Base-by-base conservation (phyloP, 1,140 invertebrate genomes). In the Polypedilum vanderplanki region DNA sequence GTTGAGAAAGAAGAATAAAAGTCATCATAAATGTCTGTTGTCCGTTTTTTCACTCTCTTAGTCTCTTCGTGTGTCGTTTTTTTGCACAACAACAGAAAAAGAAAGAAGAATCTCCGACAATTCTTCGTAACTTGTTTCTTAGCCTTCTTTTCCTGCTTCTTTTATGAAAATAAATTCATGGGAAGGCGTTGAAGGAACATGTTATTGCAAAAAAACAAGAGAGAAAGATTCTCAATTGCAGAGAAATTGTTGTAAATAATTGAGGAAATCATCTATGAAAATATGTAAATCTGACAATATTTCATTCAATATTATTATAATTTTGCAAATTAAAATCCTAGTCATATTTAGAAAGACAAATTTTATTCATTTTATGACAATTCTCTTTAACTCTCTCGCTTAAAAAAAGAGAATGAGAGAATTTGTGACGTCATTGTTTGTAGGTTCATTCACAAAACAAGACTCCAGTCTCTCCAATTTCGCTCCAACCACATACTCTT, bases 11-110 rank as follows among this genome's bases (percentile, higher is more conserved):
- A 57, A 57, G 46, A 57, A 57, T 57, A 57, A 57, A 57, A 57
- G 46, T 57, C 46, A 57, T 57, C 46, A 57, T 57, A 57, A 57
- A 57, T 57, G 46, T 57, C 46, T 57, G 46, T 57, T 57, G 46
- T 57, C 46, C 46, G 46, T 57, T 57, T 57, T 33, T 33, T 33
- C 24, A 33, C 24, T n/a, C 46, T 57, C 46, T 57, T 12, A 4
- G 46, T n/a, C 46, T 57, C 46, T 57, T 46, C 9, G 9, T 46
- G 41, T 15, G 9, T 9, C 15, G 9, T 46, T 57, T 57, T 57
- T 57, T n/a, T 57, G n/a, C 46, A 57, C n/a, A 57, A 57, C 46
- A n/a, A 33, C 24, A 33, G 24, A 33, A 33, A 33, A 33, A 33
- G 24, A 33, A 33, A 33, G 24, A 33, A 33, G 24, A 33, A 33